phyloP scores from a whole-genome alignment of 2,797 vertebrate genomes.

The Tokudaia tokunoshimensis region DNA sequence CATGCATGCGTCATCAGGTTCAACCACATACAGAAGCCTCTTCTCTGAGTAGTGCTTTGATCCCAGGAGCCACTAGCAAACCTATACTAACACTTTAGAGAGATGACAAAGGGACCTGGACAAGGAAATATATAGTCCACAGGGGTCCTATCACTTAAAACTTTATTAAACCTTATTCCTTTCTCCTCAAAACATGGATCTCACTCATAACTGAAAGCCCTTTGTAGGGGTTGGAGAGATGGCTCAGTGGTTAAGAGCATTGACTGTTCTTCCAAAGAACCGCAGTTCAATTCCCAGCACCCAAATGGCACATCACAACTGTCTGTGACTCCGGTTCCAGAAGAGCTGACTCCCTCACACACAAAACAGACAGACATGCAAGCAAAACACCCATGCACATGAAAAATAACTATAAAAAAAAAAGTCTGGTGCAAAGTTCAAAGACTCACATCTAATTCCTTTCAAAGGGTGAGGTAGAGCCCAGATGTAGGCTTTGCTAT shows the following conservation, averaged over 20 bases:
- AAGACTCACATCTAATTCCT: background rate
- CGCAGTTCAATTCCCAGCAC: background rate
- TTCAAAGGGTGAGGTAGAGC: background rate
- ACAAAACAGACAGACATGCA: background rate
- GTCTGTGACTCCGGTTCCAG: background rate
- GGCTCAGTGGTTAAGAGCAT: background rate
- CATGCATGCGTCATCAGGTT: background rate
- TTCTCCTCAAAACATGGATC: background rate
- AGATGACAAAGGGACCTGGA: background rate
- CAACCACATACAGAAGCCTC: background rate
- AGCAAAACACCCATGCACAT: background rate
- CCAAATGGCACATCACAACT: background rate
- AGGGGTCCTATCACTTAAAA: background rate
- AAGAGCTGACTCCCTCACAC: background rate
- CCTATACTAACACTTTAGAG: background rate
- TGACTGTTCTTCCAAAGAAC: background rate
- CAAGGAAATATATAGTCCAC: constrained; percentile 3
- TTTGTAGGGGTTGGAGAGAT: background rate
- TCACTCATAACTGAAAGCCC: background rate
- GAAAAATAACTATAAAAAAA: background rate
- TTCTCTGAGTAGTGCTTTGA: background rate
- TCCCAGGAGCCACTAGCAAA: background rate
- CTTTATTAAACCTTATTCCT: background rate
- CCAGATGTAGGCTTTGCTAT: background rate
- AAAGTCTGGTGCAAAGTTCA: background rate